Percentiles rank a stretch among this genome's conserved stretches.
These are phyloP conservation scores for Lamproptera curius DNA, from an alignment of 2,888 invertebrate genomes.

Conservation along the genomic window DNA sequence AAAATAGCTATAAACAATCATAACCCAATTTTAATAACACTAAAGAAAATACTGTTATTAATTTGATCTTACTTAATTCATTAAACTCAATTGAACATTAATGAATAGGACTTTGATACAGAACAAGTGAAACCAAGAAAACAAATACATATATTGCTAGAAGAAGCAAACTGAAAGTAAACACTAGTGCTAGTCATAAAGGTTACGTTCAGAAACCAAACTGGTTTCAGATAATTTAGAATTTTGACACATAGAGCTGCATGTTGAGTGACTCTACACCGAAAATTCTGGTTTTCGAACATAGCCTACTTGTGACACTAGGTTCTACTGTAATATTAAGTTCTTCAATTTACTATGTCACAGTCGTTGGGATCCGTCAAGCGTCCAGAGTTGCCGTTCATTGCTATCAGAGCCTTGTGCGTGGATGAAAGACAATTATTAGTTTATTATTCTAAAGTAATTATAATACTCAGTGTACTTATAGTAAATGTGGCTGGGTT, in stretches of 20 bases:
- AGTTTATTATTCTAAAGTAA: too few relatives aligned
- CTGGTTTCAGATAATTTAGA: slow-evolving; percentile 38
- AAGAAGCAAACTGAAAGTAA: slow-evolving; percentile 23
- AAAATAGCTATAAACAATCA: too few relatives aligned
- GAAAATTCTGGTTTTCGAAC: slow-evolving; percentile 63
- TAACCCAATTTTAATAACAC: too few relatives aligned
- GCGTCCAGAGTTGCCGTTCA: slow-evolving; percentile 70
- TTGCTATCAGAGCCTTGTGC: slow-evolving; percentile 66
- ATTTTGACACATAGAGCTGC: slow-evolving; percentile 20
- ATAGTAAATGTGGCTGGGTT: too few relatives aligned
- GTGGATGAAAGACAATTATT: slow-evolving; percentile 58
- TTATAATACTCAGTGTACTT: too few relatives aligned
- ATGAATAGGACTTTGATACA: slow-evolving; percentile 7
- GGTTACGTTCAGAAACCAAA: slow-evolving; percentile 76
- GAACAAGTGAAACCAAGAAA: too few relatives aligned
- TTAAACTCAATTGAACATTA: too few relatives aligned
- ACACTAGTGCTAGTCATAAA: slow-evolving; percentile 32
- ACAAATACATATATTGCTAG: slow-evolving; percentile 25
- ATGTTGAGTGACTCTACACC: slow-evolving; percentile 22
- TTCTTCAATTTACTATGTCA: slow-evolving; percentile 58
- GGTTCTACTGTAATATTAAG: slow-evolving; percentile 47
- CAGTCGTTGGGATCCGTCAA: slow-evolving; percentile 57
- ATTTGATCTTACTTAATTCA: too few relatives aligned
- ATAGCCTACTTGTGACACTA: slow-evolving; percentile 67
- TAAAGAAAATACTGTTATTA: too few relatives aligned